Evolutionary conservation across 1,140 invertebrate species (phyloP), one percentile per base, ranked within the genome.

Genomic region (Cotesia chilonis): DNA sequence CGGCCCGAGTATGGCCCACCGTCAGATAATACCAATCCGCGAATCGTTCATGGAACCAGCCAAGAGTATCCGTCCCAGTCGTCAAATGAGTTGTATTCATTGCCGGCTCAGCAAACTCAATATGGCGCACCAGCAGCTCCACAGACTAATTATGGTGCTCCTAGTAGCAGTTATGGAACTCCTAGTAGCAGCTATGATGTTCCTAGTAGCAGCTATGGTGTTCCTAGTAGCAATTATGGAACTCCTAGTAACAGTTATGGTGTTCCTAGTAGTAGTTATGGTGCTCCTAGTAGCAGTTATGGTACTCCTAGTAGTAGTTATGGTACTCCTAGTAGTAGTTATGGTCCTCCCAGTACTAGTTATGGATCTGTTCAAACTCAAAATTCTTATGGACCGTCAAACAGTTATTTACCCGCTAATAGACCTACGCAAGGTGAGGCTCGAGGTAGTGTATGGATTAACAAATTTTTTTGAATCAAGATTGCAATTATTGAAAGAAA

Each of bases 351-450:
- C 86, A 38, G 85, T 88, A 77, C 80, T 64, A 69, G 12, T 35
- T 90, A 90, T 70, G 69, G 60, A 69, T 10, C 41, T 47, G 41
- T 47, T 6, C 41, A 47, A 4, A 10, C 28, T 78, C 82, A 4
- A 78, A 74, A n/a, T 54, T 59, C 85, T 5, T 90, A 90, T 70
- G 89, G 88, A 7, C 87, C 88, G 59, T 86, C 88, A 0, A 87
- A 87, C 74, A 70, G 59, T 12, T 75, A 80, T 64, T 52, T 51
- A 38, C 79, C 82, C 59, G 76, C 77, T 41, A 73, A 75, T 7
- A 78, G 81, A 55, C 80, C 78, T 47, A 83, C 85, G 36, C 83
- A 82, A 81, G 83, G 82, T 84, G 78, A 84, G 79, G 65, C 59
- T 36, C 78, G 77, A 83, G 76, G 76, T 84, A 82, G 66, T 61